Base-by-base conservation (phyloP, 1,140 invertebrate genomes). In the Wasmannia auropunctata region DNA sequence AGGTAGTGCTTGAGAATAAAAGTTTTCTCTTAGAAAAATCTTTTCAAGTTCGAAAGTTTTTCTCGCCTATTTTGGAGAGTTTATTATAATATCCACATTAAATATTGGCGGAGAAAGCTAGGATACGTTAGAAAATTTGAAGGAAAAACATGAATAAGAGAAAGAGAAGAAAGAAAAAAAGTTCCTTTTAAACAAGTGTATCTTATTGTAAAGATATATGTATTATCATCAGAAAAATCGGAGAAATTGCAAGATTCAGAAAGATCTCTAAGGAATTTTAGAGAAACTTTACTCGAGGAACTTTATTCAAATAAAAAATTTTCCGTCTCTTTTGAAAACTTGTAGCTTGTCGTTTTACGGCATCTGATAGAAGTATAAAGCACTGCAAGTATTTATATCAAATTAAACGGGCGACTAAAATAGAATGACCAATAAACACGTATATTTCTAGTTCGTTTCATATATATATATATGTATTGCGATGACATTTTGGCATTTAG, bases 81-180 rank as follows among this genome's bases (percentile, higher is more conserved):
- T 77, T 63, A 25, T 69, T 69, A n/a, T n/a, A 40, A 75, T 28
- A 54, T 54, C 19, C 10, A 37, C 25, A 43, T 76, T 62, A 76
- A 40, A 43, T 76, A 60, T 60, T 76, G 37, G 37, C 34, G 25
- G 1, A 40, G 1, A 19, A 54, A 72, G 54, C 5, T 70, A 22
- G 10, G n/a, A 54, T 19, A 7, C 19, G 16, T 10, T 34, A 25
- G n/a, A 4, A 25, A 56, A 56, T 49, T 67, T 67, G 31, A 4
- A 67, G 14, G n/a, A 67, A 10, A 56, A 25, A 58, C 14, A 58
- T 28, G 28, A 28, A 25, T 14, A 28, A 28, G 16, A 60, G 11
- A 65, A n/a, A 40, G 22, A 3, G 22, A 22, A 65, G 34, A 63
- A 63, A 11, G n/a, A n/a, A 8, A 22, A 34, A 37, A 34, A 63